Percentiles rank a stretch among this genome's conserved stretches.
phyloP scores from a whole-genome alignment of 2,888 invertebrate species.

The Mesochorus sp. region DNA sequence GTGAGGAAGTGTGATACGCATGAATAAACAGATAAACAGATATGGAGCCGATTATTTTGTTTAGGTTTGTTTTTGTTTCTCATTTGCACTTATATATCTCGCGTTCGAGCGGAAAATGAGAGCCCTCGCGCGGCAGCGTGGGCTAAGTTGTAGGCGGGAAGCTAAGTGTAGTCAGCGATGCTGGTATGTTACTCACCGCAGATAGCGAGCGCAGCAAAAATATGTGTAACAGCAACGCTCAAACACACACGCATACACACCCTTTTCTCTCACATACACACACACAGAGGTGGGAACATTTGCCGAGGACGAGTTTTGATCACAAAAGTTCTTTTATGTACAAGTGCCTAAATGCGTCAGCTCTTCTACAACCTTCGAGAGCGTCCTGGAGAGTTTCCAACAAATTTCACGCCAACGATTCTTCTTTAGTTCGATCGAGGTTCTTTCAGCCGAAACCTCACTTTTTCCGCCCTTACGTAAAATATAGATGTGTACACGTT shows the following conservation, averaged over 20 bases:
- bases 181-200: background rate
- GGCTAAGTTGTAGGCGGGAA: constrained; percentile 8
- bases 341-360: constrained; percentile 41
- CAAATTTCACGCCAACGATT: constrained; percentile 63
- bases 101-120: constrained; percentile 10
- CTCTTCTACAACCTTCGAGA: constrained; percentile 38
- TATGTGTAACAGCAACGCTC: background rate
- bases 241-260: constrained; percentile 18
- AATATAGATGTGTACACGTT: constrained; percentile 2
- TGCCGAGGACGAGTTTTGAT: constrained; percentile 46
- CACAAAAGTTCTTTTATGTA: constrained; percentile 58
- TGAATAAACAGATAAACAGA: too few species aligned
- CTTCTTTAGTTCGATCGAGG: constrained; percentile 59
- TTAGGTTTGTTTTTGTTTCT: constrained; percentile 27
- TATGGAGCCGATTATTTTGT: constrained; percentile 42
- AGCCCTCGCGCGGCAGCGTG: constrained; percentile 19
- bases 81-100: constrained; percentile 47
- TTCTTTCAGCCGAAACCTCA: constrained; percentile 37
- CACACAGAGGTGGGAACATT: background rate
- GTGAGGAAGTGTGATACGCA: too few species aligned
- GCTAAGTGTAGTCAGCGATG: background rate
- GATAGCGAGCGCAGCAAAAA: constrained; percentile 26
- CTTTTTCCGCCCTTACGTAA: background rate
- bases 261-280: background rate
- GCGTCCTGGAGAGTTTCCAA: constrained; percentile 49